Conservation (phyloP, 2,797 vertebrate genomes). For the Hybognathus amarus region DNA sequence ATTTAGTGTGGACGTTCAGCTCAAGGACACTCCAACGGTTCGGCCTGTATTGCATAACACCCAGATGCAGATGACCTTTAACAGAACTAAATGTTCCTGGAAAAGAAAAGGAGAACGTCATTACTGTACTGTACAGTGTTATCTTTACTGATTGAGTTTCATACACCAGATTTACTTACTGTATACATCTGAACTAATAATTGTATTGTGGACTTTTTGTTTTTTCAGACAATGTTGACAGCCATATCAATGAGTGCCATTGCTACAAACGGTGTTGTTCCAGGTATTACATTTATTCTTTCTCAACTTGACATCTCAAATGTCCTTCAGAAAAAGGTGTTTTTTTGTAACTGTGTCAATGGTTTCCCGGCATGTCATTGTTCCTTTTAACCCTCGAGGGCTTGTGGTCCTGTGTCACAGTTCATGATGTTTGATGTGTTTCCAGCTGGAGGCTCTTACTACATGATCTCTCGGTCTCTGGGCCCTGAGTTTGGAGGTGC, state of each 20-base stretch:
- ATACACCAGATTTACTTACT: not conserved
- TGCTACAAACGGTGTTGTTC: slow-evolving; percentile 96
- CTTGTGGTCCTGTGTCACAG: not conserved
- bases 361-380: not conserved
- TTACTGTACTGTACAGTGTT: not conserved
- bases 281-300: slow-evolving; percentile 80
- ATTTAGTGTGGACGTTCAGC: slow-evolving; percentile 61
- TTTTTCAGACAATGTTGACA: slow-evolving; percentile 91
- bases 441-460: slow-evolving; percentile 94
- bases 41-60: slow-evolving; percentile 64
- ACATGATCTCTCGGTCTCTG: slow-evolving; percentile 95
- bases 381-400: not conserved
- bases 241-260: slow-evolving; percentile 99
- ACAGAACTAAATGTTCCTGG: slow-evolving; percentile 29
- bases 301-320: too few relatives aligned
- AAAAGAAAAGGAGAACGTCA: not conserved
- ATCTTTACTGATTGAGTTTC: slow-evolving; percentile 6
- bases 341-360: not conserved
- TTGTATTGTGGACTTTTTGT: not conserved
- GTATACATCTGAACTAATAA: not conserved
- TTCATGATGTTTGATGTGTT: slow-evolving; percentile 6
- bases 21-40: slow-evolving; percentile 51
- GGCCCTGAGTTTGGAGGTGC: slow-evolving; percentile 97
- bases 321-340: not conserved
- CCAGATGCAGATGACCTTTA: slow-evolving; percentile 58